Conservation (phyloP, 1,140 invertebrate species). For the Psix sp. region DNA sequence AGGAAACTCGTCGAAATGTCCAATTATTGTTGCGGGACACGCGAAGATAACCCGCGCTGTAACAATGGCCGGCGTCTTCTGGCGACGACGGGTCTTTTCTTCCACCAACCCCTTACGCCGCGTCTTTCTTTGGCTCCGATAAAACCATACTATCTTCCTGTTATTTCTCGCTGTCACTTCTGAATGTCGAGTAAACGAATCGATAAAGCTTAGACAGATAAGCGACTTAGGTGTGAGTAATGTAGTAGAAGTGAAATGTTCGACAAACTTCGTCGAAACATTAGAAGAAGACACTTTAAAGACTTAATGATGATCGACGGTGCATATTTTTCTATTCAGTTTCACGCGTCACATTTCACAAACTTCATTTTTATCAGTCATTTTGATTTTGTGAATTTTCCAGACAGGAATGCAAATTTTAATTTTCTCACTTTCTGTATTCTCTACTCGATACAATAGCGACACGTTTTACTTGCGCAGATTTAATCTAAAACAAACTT, state of each 20-base stretch:
- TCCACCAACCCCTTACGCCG: conserved; percentile 37
- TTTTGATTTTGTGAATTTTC: no score
- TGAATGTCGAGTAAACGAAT: conserved; percentile 55
- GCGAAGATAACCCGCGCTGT: conserved; percentile 43
- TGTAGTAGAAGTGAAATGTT: conserved; percentile 54
- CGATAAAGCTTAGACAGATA: conserved; percentile 58
- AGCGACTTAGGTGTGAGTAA: conserved; percentile 57
- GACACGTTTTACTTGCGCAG: no score
- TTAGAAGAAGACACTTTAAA: conserved; percentile 28
- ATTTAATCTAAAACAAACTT: no score
- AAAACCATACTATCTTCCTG: conserved; percentile 49
- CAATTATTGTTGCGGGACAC: conserved; percentile 56
- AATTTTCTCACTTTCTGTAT: no score
- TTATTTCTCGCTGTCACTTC: conserved; percentile 57
- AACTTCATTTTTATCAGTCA: no score
- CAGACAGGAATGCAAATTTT: no score
- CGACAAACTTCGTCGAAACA: conserved; percentile 42
- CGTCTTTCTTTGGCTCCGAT: conserved; percentile 37
- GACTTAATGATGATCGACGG: conserved; percentile 4
- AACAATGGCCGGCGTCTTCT: conserved; percentile 50
- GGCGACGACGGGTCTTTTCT: conserved; percentile 51
- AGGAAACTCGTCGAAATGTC: conserved; percentile 54
- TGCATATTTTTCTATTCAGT: not conserved
- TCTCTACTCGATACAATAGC: no score
- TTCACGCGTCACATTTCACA: no score